Evolutionary conservation across 2,888 invertebrate genomes (phyloP), one percentile per base, ranked within the genome.

Genomic region (Sarcophaga subvicina): DNA sequence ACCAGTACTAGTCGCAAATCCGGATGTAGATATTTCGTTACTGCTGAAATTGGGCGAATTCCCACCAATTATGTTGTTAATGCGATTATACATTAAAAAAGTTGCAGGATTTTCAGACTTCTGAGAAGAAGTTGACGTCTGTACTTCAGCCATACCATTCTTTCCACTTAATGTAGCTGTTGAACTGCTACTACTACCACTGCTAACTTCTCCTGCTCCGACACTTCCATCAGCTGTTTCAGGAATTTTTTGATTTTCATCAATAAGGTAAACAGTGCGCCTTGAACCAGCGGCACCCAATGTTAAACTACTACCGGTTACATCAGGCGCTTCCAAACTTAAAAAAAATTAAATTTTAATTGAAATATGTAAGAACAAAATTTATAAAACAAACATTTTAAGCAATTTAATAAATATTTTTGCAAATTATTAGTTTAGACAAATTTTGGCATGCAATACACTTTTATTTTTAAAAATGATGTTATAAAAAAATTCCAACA

Each of bases 271-370:
- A 12, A 98, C 97, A 0, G 97, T 97, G 90, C 97, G 95, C 69
- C 98, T 95, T 0, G 97, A 96, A 6, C 98, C 98, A 4, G 97
- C 96, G 62, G 96, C 96, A 14, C 97, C 97, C 83, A 97, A 95
- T 79, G 95, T 95, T 76, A 96, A 92, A 20, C 96, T 94, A 89
- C 95, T 95, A 27, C 94, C 93, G 12, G 93, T 93, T 76, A 93
- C 93, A 90, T 94, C 94, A 27, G 93, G 93, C 88, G 93, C 90
- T 88, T 94, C 93, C 82, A 93, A 89, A 62, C 93, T 93, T 76
- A 69, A 49, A 47, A 45, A 25, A 80, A 64, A 71, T 80, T 66
- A 73, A 59, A 79, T 72, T 67, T 47, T 25, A 49, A 73, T 27
- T 64, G 80, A 17, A 72, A 62, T n/a, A 76, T 17, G 14, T 59